Percentiles rank a stretch among this genome's conserved stretches.
Conservation (phyloP, 2,113 vertebrate species). For the Anolis sagrei region DNA sequence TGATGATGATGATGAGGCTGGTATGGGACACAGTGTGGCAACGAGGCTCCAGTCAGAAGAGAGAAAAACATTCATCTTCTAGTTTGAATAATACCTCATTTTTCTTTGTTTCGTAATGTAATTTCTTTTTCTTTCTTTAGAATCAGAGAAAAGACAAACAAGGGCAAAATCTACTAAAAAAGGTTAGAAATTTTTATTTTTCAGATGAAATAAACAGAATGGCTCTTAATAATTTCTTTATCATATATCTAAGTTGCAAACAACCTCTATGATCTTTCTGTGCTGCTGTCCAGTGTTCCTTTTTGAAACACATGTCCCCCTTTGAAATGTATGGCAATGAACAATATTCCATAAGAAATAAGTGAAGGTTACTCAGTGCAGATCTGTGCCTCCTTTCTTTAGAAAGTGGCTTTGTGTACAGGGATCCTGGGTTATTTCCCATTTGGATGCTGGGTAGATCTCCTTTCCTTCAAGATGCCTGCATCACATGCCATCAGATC, state of each 20-base stretch:
- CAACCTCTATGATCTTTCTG: neutral
- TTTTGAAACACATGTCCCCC: neutral
- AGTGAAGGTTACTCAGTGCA: neutral
- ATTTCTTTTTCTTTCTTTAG: constrained; percentile 44
- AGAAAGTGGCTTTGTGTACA: neutral
- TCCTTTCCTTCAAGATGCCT: neutral
- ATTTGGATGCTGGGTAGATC: neutral
- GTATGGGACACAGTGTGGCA: neutral
- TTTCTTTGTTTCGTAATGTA: constrained; percentile 7
- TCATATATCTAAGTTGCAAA: neutral
- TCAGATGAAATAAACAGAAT: neutral
- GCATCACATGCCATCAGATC: neutral
- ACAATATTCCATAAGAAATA: neutral
- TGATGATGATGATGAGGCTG: too few species aligned
- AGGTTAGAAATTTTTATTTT: constrained; percentile 33
- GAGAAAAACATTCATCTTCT: neutral
- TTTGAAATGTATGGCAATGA: neutral
- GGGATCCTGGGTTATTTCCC: neutral
- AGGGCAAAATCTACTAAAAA: constrained; percentile 37
- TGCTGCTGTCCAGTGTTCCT: neutral
- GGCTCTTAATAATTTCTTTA: neutral
- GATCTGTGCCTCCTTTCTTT: neutral
- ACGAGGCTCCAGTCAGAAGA: too few species aligned
- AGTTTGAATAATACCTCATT: neutral
- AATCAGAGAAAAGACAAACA: constrained; percentile 34